Evolutionary conservation across 1,140 invertebrate species (phyloP), one percentile per base, ranked within the genome.

Genomic region (Drosophila bifasciata): DNA sequence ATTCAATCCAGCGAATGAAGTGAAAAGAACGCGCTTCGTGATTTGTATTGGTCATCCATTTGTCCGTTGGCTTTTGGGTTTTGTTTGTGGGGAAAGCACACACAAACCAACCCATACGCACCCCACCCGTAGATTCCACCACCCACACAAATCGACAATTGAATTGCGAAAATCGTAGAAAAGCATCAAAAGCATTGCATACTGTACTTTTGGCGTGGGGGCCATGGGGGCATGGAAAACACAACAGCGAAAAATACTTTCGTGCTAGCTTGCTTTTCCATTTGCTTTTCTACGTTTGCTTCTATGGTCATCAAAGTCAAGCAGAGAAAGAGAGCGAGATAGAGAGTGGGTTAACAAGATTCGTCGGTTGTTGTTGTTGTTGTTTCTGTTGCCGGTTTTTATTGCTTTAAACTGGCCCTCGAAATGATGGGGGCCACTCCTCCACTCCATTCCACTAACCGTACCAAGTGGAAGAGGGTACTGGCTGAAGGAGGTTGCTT

Each of bases 111-210:
- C n/a, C n/a, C n/a, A n/a, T n/a, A n/a, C n/a, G n/a, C 3, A 3
- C 32, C 3, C 32, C 28, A 36, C 1, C 9, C n/a, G n/a, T n/a
- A n/a, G n/a, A n/a, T n/a, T n/a, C 32, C 32, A 11, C 8, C 9
- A 4, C 3, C 32, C 11, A 28, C 39, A 28, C 76, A 86, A 85
- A 76, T 80, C 74, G 60, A 63, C 83, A 78, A 86, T 88, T 81
- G 73, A 69, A 78, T 77, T 81, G 77, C 59, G 63, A 46, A 67
- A 79, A 86, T 81, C 77, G 68, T 4, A 55, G 58, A 17, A 59
- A 69, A 48, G 48, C n/a, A n/a, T 77, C 58, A 79, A 86, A 85
- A 85, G 81, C 81, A 80, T 86, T 60, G 81, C 77, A 77, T 78
- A 86, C 81, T 81, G 69, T 74, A 44, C 78, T 9, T 59, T 39